phyloP scores from a whole-genome alignment of 2,113 vertebrate genomes.

The Erythrocercus mccallii region DNA sequence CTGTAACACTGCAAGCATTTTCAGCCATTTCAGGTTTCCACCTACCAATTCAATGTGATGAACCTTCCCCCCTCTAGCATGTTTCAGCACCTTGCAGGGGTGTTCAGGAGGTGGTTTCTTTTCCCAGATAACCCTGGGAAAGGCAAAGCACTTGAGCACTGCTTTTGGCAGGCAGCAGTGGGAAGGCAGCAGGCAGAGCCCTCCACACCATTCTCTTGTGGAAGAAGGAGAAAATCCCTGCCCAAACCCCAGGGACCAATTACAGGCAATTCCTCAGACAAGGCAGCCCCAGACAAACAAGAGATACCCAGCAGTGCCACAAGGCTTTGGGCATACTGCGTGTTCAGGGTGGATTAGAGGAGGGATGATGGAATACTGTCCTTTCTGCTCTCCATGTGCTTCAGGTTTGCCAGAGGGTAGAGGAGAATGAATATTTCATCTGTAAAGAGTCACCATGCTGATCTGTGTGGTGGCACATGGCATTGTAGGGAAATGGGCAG shows the following conservation, averaged over 20 bases:
- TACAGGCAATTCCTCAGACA: neutral
- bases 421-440: neutral
- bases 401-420: neutral
- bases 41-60: neutral
- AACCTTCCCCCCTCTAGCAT: neutral
- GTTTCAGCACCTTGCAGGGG: neutral
- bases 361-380: neutral
- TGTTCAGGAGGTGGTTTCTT: neutral
- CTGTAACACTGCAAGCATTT: neutral
- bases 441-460: neutral
- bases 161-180: neutral
- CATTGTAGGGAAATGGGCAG: neutral
- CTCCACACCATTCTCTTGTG: neutral
- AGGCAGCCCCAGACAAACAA: neutral
- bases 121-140: neutral
- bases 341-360: neutral
- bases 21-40: neutral
- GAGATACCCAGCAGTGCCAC: neutral
- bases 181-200: neutral
- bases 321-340: neutral
- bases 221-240: neutral
- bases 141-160: neutral
- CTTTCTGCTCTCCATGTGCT: neutral
- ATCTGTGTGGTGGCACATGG: neutral
- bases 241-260: neutral